Conservation (phyloP, 2,797 vertebrate species). For the Peromyscus aztecus region DNA sequence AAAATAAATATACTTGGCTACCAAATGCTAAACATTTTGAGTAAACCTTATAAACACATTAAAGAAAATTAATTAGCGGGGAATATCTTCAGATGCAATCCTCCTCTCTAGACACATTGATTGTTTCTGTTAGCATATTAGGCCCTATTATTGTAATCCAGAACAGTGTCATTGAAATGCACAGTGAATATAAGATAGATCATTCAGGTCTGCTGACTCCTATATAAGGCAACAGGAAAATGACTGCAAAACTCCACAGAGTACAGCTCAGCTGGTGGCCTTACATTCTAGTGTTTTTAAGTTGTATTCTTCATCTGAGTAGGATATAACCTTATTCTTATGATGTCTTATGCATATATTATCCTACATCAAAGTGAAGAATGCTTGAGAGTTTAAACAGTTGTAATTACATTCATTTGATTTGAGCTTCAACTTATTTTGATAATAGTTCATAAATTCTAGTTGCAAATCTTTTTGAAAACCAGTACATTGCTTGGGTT, state of each 20-base stretch:
- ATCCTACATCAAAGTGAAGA: slow-evolving; percentile 53
- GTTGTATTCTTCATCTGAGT: slow-evolving; percentile 17
- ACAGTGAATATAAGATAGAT: slow-evolving; percentile 16
- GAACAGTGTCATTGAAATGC: slow-evolving; percentile 46
- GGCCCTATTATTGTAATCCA: slow-evolving; percentile 56
- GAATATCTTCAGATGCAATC: slow-evolving; percentile 24
- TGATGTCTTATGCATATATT: slow-evolving; percentile 5
- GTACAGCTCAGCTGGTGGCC: slow-evolving; percentile 11
- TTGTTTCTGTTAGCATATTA: slow-evolving; percentile 59
- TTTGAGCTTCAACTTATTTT: slow-evolving; percentile 64
- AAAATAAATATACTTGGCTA: slow-evolving; percentile 35
- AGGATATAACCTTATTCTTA: neutral
- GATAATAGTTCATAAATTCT: slow-evolving; percentile 50
- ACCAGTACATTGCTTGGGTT: slow-evolving; percentile 17
- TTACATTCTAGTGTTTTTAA: slow-evolving; percentile 42
- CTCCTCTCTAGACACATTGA: neutral
- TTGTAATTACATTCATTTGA: slow-evolving; percentile 38
- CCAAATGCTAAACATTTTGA: slow-evolving; percentile 31
- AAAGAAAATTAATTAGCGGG: slow-evolving; percentile 47
- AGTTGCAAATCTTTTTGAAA: slow-evolving; percentile 29
- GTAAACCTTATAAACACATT: slow-evolving; percentile 34
- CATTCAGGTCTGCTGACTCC: slow-evolving; percentile 46
- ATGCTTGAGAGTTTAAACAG: slow-evolving; percentile 40
- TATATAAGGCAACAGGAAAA: neutral
- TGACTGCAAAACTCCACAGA: slow-evolving; percentile 15